Base-by-base conservation (phyloP, 2,888 invertebrate species). In the Sinhomidia bicolor region DNA sequence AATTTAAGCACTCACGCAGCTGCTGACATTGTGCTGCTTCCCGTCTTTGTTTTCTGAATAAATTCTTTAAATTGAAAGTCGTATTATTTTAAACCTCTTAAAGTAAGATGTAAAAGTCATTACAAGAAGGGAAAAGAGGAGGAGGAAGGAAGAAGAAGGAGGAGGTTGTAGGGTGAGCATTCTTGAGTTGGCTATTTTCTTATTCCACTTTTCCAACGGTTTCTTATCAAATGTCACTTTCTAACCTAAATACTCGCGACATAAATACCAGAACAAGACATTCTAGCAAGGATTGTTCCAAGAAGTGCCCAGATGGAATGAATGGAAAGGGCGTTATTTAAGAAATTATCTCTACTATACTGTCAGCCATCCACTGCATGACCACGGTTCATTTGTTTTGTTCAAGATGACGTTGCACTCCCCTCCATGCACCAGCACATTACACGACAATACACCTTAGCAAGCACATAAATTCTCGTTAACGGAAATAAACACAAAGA, bases 391-490 rank as follows among this genome's bases (percentile, higher is more conserved):
- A n/a, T 65, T 65, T 12, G n/a, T 65, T 32, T 65, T 65, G 32
- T 32, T 65, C 32, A 32, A 32, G 29, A 65, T 65, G 65, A 29
- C 65, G 32, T 65, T 65, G 32, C 65, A 65, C 23, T 5, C 14
- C 5, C 6, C 14, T 5, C 6, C 60, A 60, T 54, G 54, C 14
- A 54, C n/a, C 10, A 71, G 41, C n/a, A 54, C 12, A 54, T n/a
- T n/a, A n/a, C n/a, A 12, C 41, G 17, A 71, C 26, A 71, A 26
- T 20, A 71, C 71, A 44, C 9, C 36, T 26, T 36, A 71, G 3
- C 54, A 54, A n/a, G 26, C 32, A 71, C 44, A 44, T 80, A 80
- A 80, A 60, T 80, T 80, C 62, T 80, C 60, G 60, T 80, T 80
- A 80, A 71, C 12, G 54, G 17, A 10, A 14, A 4, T 54, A 14